phyloP scores from a whole-genome alignment of 2,113 vertebrate species.

The Muscicapa adusta region DNA sequence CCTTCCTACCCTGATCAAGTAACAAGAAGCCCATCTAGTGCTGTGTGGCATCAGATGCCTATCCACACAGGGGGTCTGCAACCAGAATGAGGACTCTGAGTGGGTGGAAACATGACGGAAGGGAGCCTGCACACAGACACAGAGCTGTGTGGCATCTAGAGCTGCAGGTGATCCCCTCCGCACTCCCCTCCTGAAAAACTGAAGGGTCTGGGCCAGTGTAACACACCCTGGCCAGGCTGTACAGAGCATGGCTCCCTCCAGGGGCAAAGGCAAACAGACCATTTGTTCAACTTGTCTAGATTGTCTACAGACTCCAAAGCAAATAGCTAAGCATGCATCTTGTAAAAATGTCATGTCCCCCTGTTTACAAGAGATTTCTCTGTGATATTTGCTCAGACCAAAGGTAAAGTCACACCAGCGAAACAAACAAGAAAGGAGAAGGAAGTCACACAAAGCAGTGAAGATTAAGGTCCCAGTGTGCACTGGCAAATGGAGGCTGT shows the following conservation, averaged over 20 bases:
- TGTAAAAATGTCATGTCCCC: conserved; percentile 43
- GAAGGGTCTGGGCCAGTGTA: not conserved
- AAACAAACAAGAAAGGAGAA: conserved; percentile 52
- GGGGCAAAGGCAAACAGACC: conserved; percentile 12
- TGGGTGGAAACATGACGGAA: not conserved
- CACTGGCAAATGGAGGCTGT: not conserved
- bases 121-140: not conserved
- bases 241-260: not conserved
- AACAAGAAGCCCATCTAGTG: not conserved
- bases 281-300: not conserved
- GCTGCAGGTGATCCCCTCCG: not conserved
- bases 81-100: not conserved
- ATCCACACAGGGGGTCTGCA: not conserved
- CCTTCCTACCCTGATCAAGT: not conserved
- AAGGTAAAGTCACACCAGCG: conserved; percentile 24
- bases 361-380: conserved; percentile 55
- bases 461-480: not conserved
- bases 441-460: conserved; percentile 33
- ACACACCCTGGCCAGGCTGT: not conserved
- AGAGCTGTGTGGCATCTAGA: not conserved
- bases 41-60: not conserved
- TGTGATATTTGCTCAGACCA: conserved; percentile 52
- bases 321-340: conserved; percentile 43
- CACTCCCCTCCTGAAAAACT: not conserved
- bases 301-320: conserved; percentile 28